Percentiles rank a stretch among this genome's conserved stretches.
Evolutionary conservation across 2,888 invertebrate genomes (phyloP).

Genomic region (Megaustenia siamemsis): DNA sequence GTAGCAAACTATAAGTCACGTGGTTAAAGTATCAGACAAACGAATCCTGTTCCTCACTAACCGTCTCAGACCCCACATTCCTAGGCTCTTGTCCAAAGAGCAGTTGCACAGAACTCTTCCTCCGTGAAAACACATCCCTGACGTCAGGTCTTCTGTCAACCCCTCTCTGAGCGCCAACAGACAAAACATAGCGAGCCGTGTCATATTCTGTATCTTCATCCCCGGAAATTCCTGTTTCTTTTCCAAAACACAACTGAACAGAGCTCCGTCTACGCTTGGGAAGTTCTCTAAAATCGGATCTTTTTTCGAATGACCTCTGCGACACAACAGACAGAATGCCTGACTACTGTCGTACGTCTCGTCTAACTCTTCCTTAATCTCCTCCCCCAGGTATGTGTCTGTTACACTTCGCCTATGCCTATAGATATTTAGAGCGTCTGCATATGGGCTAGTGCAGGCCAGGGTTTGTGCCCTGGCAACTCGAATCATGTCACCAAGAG

Average conservation of each 20-base stretch:
- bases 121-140: conserved; percentile 30
- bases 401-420: conserved; percentile 54
- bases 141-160: background rate
- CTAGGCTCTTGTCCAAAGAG: background rate
- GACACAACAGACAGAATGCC: conserved; percentile 53
- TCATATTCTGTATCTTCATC: background rate
- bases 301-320: conserved; percentile 3
- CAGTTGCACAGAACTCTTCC: conserved; percentile 32
- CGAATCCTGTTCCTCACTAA: background rate
- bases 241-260: conserved; percentile 7
- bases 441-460: background rate
- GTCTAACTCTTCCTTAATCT: conserved; percentile 46
- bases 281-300: conserved; percentile 23
- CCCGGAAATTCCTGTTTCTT: background rate
- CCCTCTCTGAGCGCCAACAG: conserved; percentile 41
- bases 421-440: conserved; percentile 56
- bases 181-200: conserved; percentile 37
- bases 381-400: conserved; percentile 55
- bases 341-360: conserved; percentile 34
- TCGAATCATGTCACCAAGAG: conserved; percentile 48
- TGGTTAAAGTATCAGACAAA: too few species aligned
- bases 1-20: too few species aligned
- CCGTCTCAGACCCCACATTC: too few species aligned
- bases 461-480: background rate
- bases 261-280: conserved; percentile 36